These are phyloP conservation scores for Argopecten irradians DNA, from an alignment of 1,140 invertebrate species.

Conservation along the genomic window DNA sequence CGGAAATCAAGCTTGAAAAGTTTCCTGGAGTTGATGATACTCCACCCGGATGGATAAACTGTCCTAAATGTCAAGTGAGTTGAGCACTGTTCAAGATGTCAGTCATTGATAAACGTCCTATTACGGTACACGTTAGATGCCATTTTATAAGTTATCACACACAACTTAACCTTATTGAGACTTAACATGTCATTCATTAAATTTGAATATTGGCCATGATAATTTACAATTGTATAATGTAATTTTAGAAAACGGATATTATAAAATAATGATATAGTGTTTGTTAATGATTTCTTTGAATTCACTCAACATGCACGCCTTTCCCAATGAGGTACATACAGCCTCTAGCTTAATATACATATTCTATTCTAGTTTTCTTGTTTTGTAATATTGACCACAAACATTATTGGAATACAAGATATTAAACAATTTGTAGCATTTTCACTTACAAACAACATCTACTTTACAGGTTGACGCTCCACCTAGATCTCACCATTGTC, in stretches of 20 bases:
- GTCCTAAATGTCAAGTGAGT: constrained; percentile 48
- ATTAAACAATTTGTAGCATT: too few relatives aligned
- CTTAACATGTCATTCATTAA: neutral
- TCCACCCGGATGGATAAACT: constrained; percentile 48
- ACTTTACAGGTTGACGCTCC: constrained; percentile 62
- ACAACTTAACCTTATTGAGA: neutral
- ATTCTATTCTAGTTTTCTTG: too few relatives aligned
- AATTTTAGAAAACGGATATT: too few relatives aligned
- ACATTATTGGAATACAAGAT: too few relatives aligned
- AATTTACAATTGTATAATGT: too few relatives aligned
- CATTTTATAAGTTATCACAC: neutral
- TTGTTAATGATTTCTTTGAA: too few relatives aligned
- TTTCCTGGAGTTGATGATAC: constrained; percentile 45
- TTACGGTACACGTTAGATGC: neutral
- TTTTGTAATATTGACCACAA: too few relatives aligned
- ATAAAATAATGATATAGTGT: too few relatives aligned
- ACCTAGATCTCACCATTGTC: constrained; percentile 71
- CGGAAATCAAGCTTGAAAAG: constrained; percentile 41
- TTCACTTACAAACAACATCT: neutral
- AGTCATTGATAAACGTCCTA: neutral
- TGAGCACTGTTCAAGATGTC: neutral
- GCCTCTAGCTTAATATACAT: too few relatives aligned
- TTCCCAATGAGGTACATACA: too few relatives aligned
- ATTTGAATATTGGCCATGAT: neutral
- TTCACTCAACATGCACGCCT: too few relatives aligned